Conservation (phyloP, 2,797 vertebrate genomes). For the Anniella stebbinsi region DNA sequence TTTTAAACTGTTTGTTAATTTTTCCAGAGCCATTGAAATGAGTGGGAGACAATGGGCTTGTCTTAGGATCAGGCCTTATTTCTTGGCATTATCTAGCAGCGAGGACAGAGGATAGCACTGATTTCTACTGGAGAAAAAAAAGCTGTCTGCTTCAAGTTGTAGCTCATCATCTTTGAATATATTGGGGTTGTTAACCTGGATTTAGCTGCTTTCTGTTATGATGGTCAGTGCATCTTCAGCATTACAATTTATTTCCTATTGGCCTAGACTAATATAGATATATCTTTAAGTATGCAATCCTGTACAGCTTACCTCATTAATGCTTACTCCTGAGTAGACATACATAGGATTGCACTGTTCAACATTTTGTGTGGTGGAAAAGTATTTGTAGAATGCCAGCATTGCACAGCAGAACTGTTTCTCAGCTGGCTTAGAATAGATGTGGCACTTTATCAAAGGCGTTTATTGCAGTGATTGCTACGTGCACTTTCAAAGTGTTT, state of each 20-base stretch:
- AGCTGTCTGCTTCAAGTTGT: background rate
- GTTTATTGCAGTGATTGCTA: background rate
- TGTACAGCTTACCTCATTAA: background rate
- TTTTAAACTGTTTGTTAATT: background rate
- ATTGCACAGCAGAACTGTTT: background rate
- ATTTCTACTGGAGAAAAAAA: background rate
- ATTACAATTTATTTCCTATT: background rate
- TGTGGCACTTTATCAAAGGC: constrained; percentile 24
- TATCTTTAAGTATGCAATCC: background rate
- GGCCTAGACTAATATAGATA: background rate
- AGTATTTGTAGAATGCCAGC: background rate
- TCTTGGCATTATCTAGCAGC: background rate
- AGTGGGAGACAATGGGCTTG: background rate
- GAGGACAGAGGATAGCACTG: background rate
- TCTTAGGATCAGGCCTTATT: background rate
- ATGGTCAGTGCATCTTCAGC: background rate
- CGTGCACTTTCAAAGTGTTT: background rate
- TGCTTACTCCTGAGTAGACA: background rate
- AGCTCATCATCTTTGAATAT: background rate
- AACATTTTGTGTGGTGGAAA: background rate
- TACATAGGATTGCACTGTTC: background rate
- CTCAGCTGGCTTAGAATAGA: constrained; percentile 1
- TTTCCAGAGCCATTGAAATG: background rate
- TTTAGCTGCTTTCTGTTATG: background rate
- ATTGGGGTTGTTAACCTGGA: background rate